Percentiles rank a stretch among this genome's conserved stretches.
Conservation (phyloP, 2,797 vertebrate genomes). For the Australoheros facetus region DNA sequence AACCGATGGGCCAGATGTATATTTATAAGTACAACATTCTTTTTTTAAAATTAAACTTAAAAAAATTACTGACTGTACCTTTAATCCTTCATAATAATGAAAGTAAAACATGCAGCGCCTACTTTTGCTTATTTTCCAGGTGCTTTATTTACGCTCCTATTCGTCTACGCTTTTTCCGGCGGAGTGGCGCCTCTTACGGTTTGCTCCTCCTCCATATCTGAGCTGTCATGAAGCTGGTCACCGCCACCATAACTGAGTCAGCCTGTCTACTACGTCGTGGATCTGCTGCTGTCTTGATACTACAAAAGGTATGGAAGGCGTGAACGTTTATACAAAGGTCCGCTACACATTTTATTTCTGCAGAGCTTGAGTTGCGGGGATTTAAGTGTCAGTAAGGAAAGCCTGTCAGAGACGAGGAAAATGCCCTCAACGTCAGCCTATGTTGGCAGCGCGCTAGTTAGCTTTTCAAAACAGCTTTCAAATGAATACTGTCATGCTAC, state of each 20-base stretch:
- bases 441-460: neutral
- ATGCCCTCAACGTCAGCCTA: neutral
- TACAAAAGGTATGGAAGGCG: conserved; percentile 12
- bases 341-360: fast-evolving
- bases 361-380: no score
- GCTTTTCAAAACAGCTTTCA: neutral
- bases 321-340: fast-evolving
- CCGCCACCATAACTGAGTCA: neutral
- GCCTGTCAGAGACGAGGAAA: neutral
- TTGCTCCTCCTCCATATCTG: fast-evolving
- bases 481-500: neutral
- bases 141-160: neutral
- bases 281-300: fast-evolving
- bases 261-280: no score
- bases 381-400: neutral
- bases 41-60: no score
- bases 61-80: no score
- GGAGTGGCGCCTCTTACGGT: conserved; percentile 20
- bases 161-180: neutral
- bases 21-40: no score
- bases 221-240: neutral
- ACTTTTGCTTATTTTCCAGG: neutral
- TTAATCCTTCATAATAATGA: no score
- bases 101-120: no score
- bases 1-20: no score